Conservation (phyloP, 2,888 invertebrate genomes). For the Leucania comma region DNA sequence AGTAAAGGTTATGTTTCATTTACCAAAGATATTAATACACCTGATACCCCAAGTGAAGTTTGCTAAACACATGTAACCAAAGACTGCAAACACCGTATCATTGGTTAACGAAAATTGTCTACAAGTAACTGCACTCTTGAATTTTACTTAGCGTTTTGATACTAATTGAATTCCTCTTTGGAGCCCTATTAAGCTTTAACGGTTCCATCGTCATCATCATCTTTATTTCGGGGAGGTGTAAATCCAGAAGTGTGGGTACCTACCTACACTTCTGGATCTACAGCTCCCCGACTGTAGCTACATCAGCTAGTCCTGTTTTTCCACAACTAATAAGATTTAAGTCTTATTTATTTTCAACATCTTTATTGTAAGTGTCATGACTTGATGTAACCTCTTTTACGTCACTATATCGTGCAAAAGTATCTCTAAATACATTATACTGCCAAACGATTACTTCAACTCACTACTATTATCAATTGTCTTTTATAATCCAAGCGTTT, state of each 20-base stretch:
- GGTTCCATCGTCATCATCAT: no score
- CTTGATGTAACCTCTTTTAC: neutral
- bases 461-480: slow-evolving; percentile 13
- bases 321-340: no score
- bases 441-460: slow-evolving; percentile 5
- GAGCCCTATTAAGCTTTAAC: no score
- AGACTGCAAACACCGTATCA: no score
- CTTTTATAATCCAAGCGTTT: slow-evolving; percentile 1
- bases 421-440: neutral
- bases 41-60: no score
- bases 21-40: neutral
- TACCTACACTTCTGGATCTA: no score
- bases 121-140: neutral
- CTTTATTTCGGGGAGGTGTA: no score
- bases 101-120: neutral
- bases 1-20: neutral
- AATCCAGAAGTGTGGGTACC: no score
- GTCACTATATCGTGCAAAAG: slow-evolving; percentile 5
- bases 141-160: neutral
- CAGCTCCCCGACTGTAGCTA: no score
- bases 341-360: neutral
- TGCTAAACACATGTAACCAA: neutral
- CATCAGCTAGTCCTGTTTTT: no score
- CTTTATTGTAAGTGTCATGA: neutral
- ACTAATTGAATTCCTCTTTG: no score